These are phyloP conservation scores for Gryon sp. DNA, from an alignment of 1,140 invertebrate species.

Conservation along the genomic window DNA sequence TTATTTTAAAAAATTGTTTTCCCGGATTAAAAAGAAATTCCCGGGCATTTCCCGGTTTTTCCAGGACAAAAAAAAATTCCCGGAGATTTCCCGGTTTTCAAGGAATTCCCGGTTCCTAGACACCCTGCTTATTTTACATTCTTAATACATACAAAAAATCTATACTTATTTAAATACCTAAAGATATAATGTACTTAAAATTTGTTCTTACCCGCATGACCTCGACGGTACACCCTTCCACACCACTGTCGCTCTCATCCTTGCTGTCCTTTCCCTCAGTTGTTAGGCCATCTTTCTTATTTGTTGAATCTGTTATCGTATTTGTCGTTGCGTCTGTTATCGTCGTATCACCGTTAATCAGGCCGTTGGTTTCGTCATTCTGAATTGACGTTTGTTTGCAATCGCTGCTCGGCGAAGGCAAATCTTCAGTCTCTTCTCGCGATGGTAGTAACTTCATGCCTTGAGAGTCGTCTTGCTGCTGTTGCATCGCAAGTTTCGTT, in stretches of 20 bases:
- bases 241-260: slow-evolving; percentile 89
- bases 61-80: too few relatives aligned
- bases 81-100: too few relatives aligned
- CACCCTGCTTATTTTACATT: too few relatives aligned
- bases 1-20: too few relatives aligned
- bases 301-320: slow-evolving; percentile 71
- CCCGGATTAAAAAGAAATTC: too few relatives aligned
- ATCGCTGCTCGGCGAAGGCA: slow-evolving; percentile 66
- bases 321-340: too few relatives aligned
- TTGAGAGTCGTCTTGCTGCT: slow-evolving; percentile 10
- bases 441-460: slow-evolving; percentile 44
- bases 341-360: slow-evolving; percentile 73
- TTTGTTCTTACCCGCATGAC: slow-evolving; percentile 71
- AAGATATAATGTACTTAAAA: too few relatives aligned
- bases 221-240: slow-evolving; percentile 83
- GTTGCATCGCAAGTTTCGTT: slow-evolving; percentile 3
- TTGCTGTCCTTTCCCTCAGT: slow-evolving; percentile 75
- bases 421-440: slow-evolving; percentile 74
- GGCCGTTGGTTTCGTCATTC: slow-evolving; percentile 63
- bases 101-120: too few relatives aligned
- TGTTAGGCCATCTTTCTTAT: slow-evolving; percentile 64
- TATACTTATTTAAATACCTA: too few relatives aligned
- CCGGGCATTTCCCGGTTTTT: too few relatives aligned
- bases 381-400: slow-evolving; percentile 1
- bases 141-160: too few relatives aligned